Conservation (phyloP, 2,888 invertebrate genomes). For the Orthosia cruda region DNA sequence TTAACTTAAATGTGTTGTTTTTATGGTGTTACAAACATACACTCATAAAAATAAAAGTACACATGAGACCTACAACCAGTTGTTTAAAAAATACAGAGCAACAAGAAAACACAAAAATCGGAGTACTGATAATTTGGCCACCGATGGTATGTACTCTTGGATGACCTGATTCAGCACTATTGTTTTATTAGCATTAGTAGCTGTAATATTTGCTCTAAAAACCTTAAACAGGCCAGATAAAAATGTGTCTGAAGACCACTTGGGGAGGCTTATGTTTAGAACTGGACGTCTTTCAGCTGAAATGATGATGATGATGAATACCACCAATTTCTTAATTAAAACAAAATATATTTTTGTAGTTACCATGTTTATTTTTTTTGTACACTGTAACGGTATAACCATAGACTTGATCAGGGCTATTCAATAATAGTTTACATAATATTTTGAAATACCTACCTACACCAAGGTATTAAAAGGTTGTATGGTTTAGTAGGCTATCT, state of each 20-base stretch:
- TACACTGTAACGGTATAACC: background rate
- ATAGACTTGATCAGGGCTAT: background rate
- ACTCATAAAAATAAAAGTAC: no score
- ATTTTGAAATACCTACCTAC: constrained; percentile 29
- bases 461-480: background rate
- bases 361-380: background rate
- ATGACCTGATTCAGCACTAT: no score
- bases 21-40: no score
- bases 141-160: no score
- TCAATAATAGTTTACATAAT: constrained; percentile 44
- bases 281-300: no score
- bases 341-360: background rate
- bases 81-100: no score
- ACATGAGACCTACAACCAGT: no score
- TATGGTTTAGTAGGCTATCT: background rate
- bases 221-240: background rate
- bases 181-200: background rate
- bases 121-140: no score
- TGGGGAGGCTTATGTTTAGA: no score
- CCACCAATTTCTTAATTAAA: background rate
- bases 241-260: background rate
- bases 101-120: no score
- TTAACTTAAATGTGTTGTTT: no score
- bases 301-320: no score
- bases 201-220: background rate